Evolutionary conservation across 2,888 invertebrate genomes (phyloP).

Genomic region (Xestia ashworthii): DNA sequence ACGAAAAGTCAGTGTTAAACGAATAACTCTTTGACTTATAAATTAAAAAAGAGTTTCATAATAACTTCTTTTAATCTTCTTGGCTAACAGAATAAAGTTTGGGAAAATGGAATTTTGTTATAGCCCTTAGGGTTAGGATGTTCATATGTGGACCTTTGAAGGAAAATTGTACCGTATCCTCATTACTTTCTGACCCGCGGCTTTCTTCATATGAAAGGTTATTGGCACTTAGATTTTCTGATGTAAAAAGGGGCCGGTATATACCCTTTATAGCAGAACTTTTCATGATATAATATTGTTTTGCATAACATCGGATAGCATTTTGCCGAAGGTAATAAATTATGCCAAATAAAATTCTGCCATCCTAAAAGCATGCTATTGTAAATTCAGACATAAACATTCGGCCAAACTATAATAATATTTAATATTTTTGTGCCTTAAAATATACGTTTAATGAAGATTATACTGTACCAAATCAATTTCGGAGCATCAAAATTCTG

Average conservation of each 20-base stretch:
- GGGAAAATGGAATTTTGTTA: not conserved
- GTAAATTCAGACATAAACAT: no score
- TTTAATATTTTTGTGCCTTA: no score
- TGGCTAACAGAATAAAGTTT: constrained; percentile 4
- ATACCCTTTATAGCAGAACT: no score
- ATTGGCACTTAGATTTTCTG: constrained; percentile 1
- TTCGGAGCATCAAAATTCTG: no score
- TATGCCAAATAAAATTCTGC: no score
- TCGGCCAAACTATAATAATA: no score
- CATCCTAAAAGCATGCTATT: no score
- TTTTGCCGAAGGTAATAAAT: no score
- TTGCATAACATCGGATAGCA: no score
- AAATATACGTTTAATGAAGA: no score
- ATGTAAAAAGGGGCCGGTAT: not conserved
- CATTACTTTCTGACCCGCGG: constrained; percentile 6
- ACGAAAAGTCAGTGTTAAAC: not conserved
- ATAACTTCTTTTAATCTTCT: constrained; percentile 2
- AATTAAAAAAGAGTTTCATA: constrained; percentile 17
- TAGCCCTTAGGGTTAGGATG: not conserved
- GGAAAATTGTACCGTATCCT: not conserved
- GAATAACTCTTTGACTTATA: constrained; percentile 2
- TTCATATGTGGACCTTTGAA: constrained; percentile 28
- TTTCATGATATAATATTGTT: no score
- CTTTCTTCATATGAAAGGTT: constrained; percentile 7
- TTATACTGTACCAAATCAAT: no score